phyloP scores from a whole-genome alignment of 2,113 vertebrate genomes.

The Neomonachus schauinslandi region DNA sequence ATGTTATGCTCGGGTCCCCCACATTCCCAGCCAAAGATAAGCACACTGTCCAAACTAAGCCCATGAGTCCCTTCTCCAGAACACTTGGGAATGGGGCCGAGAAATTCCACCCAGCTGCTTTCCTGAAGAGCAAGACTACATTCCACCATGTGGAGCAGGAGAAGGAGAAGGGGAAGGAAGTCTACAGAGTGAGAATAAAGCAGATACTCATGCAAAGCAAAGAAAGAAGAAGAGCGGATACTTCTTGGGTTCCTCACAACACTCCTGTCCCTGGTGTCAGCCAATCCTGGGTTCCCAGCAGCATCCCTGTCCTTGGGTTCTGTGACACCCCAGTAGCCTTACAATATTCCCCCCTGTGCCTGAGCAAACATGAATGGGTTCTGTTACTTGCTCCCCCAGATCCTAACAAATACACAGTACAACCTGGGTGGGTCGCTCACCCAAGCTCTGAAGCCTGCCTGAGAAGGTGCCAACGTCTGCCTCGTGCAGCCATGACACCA shows the following conservation, averaged over 20 bases:
- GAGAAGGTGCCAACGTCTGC: neutral
- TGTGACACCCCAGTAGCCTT: neutral
- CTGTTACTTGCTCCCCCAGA: neutral
- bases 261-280: neutral
- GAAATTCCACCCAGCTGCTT: neutral
- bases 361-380: neutral
- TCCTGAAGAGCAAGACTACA: neutral
- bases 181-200: neutral
- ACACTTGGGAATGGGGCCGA: neutral
- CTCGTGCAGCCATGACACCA: neutral
- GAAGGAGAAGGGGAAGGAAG: neutral
- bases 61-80: neutral
- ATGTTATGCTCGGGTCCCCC: rapidly evolving
- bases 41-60: neutral
- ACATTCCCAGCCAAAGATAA: neutral
- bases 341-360: neutral
- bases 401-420: neutral
- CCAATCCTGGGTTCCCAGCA: neutral
- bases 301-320: neutral
- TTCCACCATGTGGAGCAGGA: neutral
- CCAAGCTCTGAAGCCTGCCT: neutral
- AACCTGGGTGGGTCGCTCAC: neutral
- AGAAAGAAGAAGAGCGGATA: neutral
- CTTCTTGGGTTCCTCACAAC: neutral
- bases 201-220: neutral